Base-by-base conservation (phyloP, 2,888 invertebrate genomes). In the Leptopilina drosophilae region DNA sequence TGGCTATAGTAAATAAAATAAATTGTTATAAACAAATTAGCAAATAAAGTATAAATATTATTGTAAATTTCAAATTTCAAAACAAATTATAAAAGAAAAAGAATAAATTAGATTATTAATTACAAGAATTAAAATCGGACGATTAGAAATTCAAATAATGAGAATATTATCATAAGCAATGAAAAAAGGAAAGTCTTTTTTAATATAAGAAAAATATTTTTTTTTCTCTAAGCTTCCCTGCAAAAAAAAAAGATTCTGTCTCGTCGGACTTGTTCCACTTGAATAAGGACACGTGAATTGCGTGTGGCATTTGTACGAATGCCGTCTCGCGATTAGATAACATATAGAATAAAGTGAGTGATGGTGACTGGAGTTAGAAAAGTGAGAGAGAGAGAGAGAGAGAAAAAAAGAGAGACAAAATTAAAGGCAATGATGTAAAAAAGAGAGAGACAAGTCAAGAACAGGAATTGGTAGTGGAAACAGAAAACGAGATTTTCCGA, bases 391-490 rank as follows among this genome's bases (percentile, higher is more conserved):
- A 42, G 42, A 42, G 42, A 42, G 42, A 42, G 7, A 67, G 42
- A 42, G 7, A 67, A 14, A 20, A 42, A 66, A 42, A n/a, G n/a
- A n/a, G 42, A 42, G 7, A 67, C 20, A 20, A 42, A 66, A 42
- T 11, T 11, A 12, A 49, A 49, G 49, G 49, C 49, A 12, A 11
- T 33, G n/a, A 15, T 42, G 42, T 42, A 49, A 67, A 49, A 46
- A 67, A 20, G 20, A 67, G 49, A 67, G 67, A 49, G 5, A 67
- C 46, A 67, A 20, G 12, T 20, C 14, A 67, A 20, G 49, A 67
- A 49, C 9, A 49, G 67, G 67, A 67, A 67, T 67, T 67, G 67
- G 26, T 67, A 49, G 67, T 46, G 46, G 20, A 67, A 67, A 67
- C 67, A 67, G 67, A 49, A 49, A 49, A 49, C 67, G 49, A 49